phyloP scores from a whole-genome alignment of 2,888 invertebrate genomes.

The Strigamia maritima region DNA sequence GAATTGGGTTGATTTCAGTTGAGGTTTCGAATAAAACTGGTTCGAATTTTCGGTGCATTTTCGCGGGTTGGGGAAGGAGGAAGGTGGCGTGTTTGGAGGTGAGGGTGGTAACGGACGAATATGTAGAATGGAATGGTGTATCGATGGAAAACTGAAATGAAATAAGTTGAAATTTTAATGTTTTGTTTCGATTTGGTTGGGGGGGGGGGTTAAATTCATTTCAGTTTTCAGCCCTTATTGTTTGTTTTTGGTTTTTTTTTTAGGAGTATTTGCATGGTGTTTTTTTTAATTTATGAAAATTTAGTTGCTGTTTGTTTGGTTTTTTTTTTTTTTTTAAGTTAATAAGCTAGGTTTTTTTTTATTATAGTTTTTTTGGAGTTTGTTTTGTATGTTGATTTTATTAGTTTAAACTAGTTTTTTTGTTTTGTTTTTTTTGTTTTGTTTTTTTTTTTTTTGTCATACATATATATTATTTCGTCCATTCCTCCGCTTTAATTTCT shows the following conservation, averaged over 20 bases:
- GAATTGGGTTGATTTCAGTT: too few relatives aligned
- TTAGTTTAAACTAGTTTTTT: not conserved
- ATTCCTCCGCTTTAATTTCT: not conserved
- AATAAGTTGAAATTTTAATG: not conserved
- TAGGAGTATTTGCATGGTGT: not conserved
- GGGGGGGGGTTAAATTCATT: not conserved
- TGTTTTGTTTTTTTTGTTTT: not conserved
- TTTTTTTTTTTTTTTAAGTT: not conserved
- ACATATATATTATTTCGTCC: not conserved
- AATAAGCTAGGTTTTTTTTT: too few relatives aligned
- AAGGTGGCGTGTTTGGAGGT: not conserved
- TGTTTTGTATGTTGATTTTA: too few relatives aligned
- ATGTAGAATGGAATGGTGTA: constrained; percentile 38
- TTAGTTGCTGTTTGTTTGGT: not conserved
- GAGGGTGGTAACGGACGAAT: constrained; percentile 38
- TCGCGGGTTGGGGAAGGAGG: not conserved
- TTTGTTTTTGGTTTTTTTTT: not conserved
- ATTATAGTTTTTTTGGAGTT: not conserved
- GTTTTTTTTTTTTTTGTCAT: not conserved
- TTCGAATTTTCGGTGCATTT: not conserved
- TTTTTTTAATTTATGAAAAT: not conserved
- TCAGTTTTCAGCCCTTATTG: not conserved
- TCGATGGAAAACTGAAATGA: constrained; percentile 18
- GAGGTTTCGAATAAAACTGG: too few relatives aligned
- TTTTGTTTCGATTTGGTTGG: not conserved